Conservation (phyloP, 2,113 vertebrate species). For the Embiotoca jacksoni region DNA sequence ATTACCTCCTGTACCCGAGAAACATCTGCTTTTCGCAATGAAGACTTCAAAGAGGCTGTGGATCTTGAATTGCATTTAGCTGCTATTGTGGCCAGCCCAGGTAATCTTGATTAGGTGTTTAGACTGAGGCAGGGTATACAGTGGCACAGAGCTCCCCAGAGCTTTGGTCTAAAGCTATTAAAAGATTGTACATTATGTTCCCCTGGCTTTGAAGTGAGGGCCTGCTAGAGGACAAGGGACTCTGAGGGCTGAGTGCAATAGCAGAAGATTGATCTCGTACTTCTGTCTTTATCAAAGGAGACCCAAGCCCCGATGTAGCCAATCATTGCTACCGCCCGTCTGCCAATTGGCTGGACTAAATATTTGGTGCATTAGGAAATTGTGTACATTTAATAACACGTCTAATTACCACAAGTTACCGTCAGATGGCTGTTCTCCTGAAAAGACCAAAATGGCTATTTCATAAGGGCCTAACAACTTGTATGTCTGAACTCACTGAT, state of each 20-base stretch:
- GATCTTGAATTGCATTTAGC: slow-evolving; percentile 99
- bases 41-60: slow-evolving; percentile 96
- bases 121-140: slow-evolving; percentile 95
- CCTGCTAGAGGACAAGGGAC: slow-evolving; percentile 92
- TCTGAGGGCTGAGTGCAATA: slow-evolving; percentile 90
- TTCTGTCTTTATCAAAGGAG: slow-evolving; percentile 92
- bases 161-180: slow-evolving; percentile 99
- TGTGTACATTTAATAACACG: slow-evolving; percentile 86
- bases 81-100: slow-evolving; percentile 96
- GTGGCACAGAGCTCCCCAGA: slow-evolving; percentile 92
- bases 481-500: slow-evolving; percentile 58
- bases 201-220: slow-evolving; percentile 99
- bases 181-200: slow-evolving; percentile 99
- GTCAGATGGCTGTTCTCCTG: slow-evolving; percentile 57
- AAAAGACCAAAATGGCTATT: slow-evolving; percentile 77
- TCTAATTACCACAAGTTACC: slow-evolving; percentile 83
- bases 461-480: slow-evolving; percentile 60
- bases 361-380: slow-evolving; percentile 87
- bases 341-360: slow-evolving; percentile 79
- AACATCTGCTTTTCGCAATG: slow-evolving; percentile 94
- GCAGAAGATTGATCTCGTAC: slow-evolving; percentile 91
- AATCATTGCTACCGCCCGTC: slow-evolving; percentile 86
- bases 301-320: slow-evolving; percentile 81
- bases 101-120: slow-evolving; percentile 99
- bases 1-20: slow-evolving; percentile 93